These are phyloP conservation scores for Dissostichus mawsoni DNA, from an alignment of 2,113 vertebrate genomes.

Conservation along the genomic window DNA sequence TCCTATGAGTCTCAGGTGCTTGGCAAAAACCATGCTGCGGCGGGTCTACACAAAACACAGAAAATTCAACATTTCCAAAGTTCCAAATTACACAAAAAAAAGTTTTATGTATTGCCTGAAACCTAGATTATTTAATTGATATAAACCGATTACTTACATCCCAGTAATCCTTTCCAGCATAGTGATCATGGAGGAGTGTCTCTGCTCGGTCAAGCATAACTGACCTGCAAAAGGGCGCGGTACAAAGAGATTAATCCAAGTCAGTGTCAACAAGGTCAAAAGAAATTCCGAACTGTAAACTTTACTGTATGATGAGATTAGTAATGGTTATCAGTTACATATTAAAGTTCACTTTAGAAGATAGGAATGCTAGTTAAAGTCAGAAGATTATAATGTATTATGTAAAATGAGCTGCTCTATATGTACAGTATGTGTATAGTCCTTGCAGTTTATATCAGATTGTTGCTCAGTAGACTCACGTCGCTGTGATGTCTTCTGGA, in stretches of 20 bases:
- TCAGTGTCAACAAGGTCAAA: background rate
- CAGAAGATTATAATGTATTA: background rate
- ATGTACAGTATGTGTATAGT: background rate
- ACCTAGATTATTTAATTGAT: background rate
- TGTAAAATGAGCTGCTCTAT: background rate
- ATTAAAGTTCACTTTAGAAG: background rate
- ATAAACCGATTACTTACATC: conserved; percentile 87
- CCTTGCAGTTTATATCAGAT: background rate
- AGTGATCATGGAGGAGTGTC: conserved; percentile 97
- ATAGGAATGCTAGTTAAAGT: background rate
- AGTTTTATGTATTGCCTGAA: background rate
- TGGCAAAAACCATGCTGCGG: conserved; percentile 97
- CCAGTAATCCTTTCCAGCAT: conserved; percentile 97
- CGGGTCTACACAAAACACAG: conserved; percentile 85
- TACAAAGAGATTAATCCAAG: background rate
- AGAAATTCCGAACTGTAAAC: background rate
- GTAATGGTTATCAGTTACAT: background rate
- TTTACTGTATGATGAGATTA: background rate
- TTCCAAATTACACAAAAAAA: no score
- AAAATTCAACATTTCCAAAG: background rate
- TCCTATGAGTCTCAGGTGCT: conserved; percentile 90
- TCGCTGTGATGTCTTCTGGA: conserved; percentile 89
- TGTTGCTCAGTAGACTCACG: conserved; percentile 82
- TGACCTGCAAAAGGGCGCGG: conserved; percentile 50
- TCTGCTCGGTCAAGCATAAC: conserved; percentile 98